These are phyloP conservation scores for Drosophila ironensis DNA, from an alignment of 1,140 invertebrate genomes.

Conservation along the genomic window DNA sequence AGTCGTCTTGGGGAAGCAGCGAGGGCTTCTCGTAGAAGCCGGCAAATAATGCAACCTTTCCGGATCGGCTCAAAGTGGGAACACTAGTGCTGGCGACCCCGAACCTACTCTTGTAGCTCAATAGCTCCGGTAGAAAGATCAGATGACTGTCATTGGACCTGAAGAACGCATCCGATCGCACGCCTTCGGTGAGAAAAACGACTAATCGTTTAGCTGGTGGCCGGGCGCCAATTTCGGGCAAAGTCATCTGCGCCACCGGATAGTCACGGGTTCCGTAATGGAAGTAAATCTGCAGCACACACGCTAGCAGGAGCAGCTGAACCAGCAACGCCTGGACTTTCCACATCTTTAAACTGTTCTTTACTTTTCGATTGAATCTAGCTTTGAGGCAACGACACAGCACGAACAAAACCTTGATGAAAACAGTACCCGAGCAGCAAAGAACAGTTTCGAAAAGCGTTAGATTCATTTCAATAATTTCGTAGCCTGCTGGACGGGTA, in stretches of 20 bases:
- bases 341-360: constrained; percentile 54
- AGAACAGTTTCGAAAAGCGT: not conserved
- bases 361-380: not conserved
- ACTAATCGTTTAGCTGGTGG: constrained; percentile 89
- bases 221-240: constrained; percentile 59
- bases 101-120: constrained; percentile 86
- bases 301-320: constrained; percentile 84
- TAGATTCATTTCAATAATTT: constrained; percentile 4
- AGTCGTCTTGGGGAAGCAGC: constrained; percentile 91
- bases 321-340: constrained; percentile 63
- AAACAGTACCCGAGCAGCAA: constrained; percentile 5
- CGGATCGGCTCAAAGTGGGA: constrained; percentile 97
- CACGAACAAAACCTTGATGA: constrained; percentile 6
- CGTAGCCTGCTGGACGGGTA: not conserved
- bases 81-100: constrained; percentile 95
- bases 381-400: constrained; percentile 9
- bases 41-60: constrained; percentile 96
- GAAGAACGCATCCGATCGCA: constrained; percentile 91
- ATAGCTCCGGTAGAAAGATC: constrained; percentile 45
- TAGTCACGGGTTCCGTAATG: constrained; percentile 84
- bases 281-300: constrained; percentile 86
- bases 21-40: constrained; percentile 98
- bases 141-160: constrained; percentile 63
- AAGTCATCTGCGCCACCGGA: constrained; percentile 82
- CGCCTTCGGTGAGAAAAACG: constrained; percentile 94